These are phyloP conservation scores for Pandemis heparana DNA, from an alignment of 2,888 invertebrate species.

Conservation along the genomic window DNA sequence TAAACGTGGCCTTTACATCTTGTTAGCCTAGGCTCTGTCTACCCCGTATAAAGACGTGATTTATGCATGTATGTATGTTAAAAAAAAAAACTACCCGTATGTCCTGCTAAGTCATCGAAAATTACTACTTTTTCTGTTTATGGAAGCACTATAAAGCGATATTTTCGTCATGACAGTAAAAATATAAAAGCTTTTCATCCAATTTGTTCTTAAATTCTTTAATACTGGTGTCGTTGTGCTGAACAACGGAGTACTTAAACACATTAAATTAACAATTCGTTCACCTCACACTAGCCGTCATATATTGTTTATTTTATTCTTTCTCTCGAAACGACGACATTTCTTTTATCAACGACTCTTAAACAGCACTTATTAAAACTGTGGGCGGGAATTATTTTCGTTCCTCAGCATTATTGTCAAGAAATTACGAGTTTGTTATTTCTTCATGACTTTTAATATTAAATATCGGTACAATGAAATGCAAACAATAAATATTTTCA, in stretches of 20 bases:
- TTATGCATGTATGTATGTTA: too few species aligned
- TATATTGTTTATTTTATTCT: conserved; percentile 62
- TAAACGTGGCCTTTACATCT: too few species aligned
- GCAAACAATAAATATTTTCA: conserved; percentile 39
- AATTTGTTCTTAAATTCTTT: not conserved
- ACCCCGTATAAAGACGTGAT: too few species aligned
- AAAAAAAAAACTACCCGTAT: too few species aligned
- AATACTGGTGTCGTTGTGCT: conserved; percentile 1
- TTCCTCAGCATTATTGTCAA: conserved; percentile 50
- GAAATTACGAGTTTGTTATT: conserved; percentile 44
- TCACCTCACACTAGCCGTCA: conserved; percentile 40
- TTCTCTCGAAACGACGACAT: conserved; percentile 62
- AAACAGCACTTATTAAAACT: conserved; percentile 78
- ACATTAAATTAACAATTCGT: conserved; percentile 37
- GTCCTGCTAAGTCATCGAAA: too few species aligned
- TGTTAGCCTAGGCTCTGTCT: too few species aligned
- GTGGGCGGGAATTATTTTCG: conserved; percentile 73
- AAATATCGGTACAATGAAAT: conserved; percentile 42
- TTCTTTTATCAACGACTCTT: conserved; percentile 82
- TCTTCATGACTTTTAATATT: conserved; percentile 41
- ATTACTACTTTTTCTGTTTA: not conserved
- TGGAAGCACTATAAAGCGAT: not conserved
- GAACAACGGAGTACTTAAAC: conserved; percentile 30
- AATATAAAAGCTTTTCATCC: not conserved
- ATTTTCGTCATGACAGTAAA: not conserved